phyloP scores from a whole-genome alignment of 1,140 invertebrate species.

The Sinonovacula constricta region DNA sequence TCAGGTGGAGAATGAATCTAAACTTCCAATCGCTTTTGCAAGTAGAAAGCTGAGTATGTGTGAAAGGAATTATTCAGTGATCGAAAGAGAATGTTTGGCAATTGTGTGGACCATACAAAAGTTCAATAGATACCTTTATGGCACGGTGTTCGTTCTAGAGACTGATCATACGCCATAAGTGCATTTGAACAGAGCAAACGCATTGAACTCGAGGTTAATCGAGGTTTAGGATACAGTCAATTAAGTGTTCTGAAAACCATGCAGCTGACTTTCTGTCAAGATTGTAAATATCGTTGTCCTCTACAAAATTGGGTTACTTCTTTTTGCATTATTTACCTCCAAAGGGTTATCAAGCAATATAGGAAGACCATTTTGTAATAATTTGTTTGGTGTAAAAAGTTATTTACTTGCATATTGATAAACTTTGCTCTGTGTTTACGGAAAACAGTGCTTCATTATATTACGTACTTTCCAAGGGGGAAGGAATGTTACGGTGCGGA shows the following conservation, averaged over 20 bases:
- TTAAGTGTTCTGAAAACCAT: not conserved
- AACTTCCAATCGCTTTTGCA: slow-evolving; percentile 58
- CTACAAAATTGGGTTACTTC: too few relatives aligned
- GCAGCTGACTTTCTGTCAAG: not conserved
- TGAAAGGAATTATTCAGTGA: slow-evolving; percentile 71
- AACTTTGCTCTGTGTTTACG: too few relatives aligned
- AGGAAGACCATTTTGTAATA: too few relatives aligned
- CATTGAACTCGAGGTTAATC: not conserved
- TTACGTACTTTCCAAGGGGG: not conserved
- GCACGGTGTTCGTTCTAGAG: slow-evolving; percentile 38
- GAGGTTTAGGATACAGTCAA: not conserved
- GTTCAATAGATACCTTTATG: slow-evolving; percentile 75
- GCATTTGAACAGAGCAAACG: slow-evolving; percentile 22
- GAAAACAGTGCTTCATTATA: not conserved
- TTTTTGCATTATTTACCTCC: too few relatives aligned
- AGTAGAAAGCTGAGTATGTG: slow-evolving; percentile 44
- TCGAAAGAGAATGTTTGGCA: slow-evolving; percentile 77
- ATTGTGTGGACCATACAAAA: slow-evolving; percentile 76
- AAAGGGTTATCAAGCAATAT: too few relatives aligned
- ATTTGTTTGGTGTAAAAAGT: too few relatives aligned
- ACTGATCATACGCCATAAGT: slow-evolving; percentile 47
- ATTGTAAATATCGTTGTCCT: not conserved
- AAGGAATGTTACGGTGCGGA: not conserved
- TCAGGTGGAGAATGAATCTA: slow-evolving; percentile 49
- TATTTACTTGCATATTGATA: too few relatives aligned